Evolutionary conservation across 2,113 vertebrate genomes (phyloP).

Genomic region (Actenoides hombroni): DNA sequence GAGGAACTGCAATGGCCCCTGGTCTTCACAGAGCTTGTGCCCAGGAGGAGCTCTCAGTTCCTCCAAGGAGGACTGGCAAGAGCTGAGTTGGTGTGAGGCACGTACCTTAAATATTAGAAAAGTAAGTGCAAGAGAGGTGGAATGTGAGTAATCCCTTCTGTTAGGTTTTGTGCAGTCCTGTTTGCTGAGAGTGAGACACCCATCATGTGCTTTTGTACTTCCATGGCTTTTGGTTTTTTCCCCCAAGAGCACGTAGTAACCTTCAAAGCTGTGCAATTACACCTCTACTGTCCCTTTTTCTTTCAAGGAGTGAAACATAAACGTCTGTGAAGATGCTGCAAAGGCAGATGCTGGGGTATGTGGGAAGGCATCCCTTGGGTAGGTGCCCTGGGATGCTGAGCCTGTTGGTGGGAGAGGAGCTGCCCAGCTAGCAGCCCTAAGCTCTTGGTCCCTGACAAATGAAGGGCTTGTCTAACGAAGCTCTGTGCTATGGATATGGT

Average conservation of each 20-base stretch:
- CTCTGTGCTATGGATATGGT: neutral
- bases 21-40: neutral
- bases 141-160: neutral
- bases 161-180: neutral
- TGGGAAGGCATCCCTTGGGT: neutral
- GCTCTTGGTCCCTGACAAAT: neutral
- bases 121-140: neutral
- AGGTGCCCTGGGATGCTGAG: neutral
- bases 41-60: neutral
- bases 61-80: neutral
- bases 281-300: neutral
- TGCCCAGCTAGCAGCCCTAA: neutral
- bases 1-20: neutral
- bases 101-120: neutral
- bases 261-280: neutral
- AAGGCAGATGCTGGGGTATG: neutral
- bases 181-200: neutral
- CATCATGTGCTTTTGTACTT: neutral
- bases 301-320: neutral
- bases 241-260: neutral
- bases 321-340: neutral
- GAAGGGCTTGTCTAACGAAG: neutral
- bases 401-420: neutral
- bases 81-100: neutral
- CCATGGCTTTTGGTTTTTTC: neutral